A percentile compares a stretch with the other conserved stretches of the same genome.
phyloP scores from a whole-genome alignment of 2,797 vertebrate species.

The Rhynchotus rufescens region DNA sequence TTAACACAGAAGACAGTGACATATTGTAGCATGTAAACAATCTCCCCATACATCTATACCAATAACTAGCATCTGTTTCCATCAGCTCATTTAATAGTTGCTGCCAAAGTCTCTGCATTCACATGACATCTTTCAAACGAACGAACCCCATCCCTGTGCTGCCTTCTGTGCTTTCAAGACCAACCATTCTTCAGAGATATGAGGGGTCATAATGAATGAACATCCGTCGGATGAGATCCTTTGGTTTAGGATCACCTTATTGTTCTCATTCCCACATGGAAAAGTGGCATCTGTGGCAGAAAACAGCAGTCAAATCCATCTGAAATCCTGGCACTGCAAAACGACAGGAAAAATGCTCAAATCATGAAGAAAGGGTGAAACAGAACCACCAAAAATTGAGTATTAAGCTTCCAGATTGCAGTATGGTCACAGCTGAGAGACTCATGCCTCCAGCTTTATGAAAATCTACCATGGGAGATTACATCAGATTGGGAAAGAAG shows the following conservation, averaged over 20 bases:
- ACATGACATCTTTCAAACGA: background rate
- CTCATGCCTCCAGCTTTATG: background rate
- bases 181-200: background rate
- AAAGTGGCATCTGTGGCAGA: fast-evolving
- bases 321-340: background rate
- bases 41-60: background rate
- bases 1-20: background rate
- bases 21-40: background rate
- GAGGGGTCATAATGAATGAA: background rate
- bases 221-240: background rate
- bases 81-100: background rate
- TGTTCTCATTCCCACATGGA: background rate
- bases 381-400: background rate
- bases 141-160: fast-evolving
- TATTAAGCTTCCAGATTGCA: background rate
- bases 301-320: background rate
- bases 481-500: background rate
- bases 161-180: background rate
- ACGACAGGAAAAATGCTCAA: background rate
- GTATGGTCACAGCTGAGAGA: background rate
- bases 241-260: background rate
- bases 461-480: background rate
- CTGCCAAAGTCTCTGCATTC: background rate
- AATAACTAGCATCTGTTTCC: background rate
- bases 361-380: background rate